Conservation (phyloP, 1,140 invertebrate species). For the Pseudobourletiella spinata region DNA sequence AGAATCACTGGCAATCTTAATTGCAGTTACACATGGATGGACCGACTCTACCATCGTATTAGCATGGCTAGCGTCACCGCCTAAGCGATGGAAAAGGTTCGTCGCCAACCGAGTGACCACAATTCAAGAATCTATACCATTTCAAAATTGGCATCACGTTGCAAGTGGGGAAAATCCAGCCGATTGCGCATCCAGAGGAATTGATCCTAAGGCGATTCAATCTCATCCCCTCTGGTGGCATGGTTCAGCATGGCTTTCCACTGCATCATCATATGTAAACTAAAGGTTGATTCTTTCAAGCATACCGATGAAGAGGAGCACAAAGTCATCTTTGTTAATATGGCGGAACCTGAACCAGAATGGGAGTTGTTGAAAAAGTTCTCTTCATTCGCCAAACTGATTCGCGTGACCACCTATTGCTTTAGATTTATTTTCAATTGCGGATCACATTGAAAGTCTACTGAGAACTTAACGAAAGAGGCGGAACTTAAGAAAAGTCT, state of each 20-base stretch:
- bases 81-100: constrained; percentile 39
- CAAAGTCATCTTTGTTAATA: background rate
- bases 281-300: background rate
- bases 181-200: constrained; percentile 6
- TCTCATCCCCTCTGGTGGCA: constrained; percentile 3
- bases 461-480: background rate
- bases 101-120: constrained; percentile 40
- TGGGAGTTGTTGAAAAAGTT: background rate
- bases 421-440: background rate
- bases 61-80: constrained; percentile 38
- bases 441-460: background rate
- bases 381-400: background rate
- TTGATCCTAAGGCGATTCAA: background rate
- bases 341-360: background rate
- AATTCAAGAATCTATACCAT: constrained; percentile 33
- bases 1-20: background rate
- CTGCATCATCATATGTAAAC: background rate
- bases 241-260: background rate
- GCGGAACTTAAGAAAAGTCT: background rate
- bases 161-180: background rate
- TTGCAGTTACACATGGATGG: constrained; percentile 1
- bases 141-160: background rate
- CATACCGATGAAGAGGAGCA: background rate
- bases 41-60: constrained; percentile 41
- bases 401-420: too few species aligned